phyloP scores from a whole-genome alignment of 1,140 invertebrate species.

The Caenorhabditis inopinata region DNA sequence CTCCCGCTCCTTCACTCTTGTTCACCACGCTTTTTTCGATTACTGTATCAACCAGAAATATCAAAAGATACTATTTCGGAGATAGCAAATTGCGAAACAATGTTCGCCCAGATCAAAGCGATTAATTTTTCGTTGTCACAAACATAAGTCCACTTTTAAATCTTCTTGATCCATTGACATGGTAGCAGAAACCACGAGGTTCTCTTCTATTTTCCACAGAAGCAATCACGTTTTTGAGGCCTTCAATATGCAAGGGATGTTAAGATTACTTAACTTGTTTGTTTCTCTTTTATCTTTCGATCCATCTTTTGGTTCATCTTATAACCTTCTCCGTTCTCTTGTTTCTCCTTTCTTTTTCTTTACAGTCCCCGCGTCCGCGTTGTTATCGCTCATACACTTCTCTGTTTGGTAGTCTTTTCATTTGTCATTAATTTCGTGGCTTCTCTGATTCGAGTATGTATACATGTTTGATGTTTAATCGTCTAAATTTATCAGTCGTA shows the following conservation, averaged over 20 bases:
- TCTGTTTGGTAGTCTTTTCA: too few relatives aligned
- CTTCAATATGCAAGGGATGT: not conserved
- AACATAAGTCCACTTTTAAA: not conserved
- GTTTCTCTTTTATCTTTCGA: not conserved
- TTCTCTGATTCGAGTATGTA: too few relatives aligned
- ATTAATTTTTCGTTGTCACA: not conserved
- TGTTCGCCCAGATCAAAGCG: constrained; percentile 7
- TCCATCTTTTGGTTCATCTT: constrained; percentile 34
- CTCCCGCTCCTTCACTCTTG: too few relatives aligned
- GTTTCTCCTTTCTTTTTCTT: not conserved
- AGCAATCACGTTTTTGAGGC: constrained; percentile 12
- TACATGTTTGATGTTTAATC: too few relatives aligned
- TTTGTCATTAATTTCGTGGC: too few relatives aligned
- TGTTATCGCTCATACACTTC: constrained; percentile 21
- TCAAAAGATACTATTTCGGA: not conserved
- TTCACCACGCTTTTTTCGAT: too few relatives aligned
- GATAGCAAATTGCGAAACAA: not conserved
- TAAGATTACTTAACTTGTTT: not conserved
- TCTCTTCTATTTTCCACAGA: not conserved
- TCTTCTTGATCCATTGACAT: constrained; percentile 6
- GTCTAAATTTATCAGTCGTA: too few relatives aligned
- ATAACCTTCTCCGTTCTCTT: not conserved
- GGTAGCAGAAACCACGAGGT: not conserved
- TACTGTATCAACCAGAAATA: not conserved
- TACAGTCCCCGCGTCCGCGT: not conserved